Percentiles rank a stretch among this genome's conserved stretches.
phyloP scores from a whole-genome alignment of 1,140 invertebrate genomes.

The Hylaeus anthracinus region DNA sequence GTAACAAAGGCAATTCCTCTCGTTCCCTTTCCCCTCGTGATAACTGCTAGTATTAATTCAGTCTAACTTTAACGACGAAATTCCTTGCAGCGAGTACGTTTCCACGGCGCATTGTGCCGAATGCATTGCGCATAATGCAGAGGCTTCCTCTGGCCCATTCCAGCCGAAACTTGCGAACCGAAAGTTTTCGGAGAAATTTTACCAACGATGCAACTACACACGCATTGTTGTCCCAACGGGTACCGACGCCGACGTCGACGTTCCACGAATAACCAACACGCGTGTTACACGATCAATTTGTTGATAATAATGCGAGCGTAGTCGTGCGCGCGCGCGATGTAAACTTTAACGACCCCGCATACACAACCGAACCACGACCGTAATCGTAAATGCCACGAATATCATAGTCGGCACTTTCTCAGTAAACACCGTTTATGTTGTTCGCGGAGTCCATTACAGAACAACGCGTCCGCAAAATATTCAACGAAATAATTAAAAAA shows the following conservation, averaged over 20 bases:
- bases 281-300: constrained; percentile 19
- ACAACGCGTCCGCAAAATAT: too few species aligned
- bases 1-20: constrained; percentile 17
- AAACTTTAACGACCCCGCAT: constrained; percentile 25
- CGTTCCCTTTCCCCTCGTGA: background rate
- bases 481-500: too few species aligned
- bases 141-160: background rate
- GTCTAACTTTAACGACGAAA: constrained; percentile 33
- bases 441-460: background rate
- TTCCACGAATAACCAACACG: background rate
- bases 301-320: constrained; percentile 24
- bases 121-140: constrained; percentile 23
- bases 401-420: background rate
- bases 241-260: background rate
- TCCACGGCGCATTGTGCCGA: background rate
- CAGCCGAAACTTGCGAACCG: background rate
- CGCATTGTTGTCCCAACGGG: background rate
- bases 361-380: constrained; percentile 10
- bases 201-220: background rate
- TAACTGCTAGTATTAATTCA: constrained; percentile 24
- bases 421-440: background rate
- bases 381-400: constrained; percentile 10
- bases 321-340: background rate
- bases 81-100: constrained; percentile 4
- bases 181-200: constrained; percentile 17